Base-by-base conservation (phyloP, 1,140 invertebrate genomes). In the Diploscapter pachys region DNA sequence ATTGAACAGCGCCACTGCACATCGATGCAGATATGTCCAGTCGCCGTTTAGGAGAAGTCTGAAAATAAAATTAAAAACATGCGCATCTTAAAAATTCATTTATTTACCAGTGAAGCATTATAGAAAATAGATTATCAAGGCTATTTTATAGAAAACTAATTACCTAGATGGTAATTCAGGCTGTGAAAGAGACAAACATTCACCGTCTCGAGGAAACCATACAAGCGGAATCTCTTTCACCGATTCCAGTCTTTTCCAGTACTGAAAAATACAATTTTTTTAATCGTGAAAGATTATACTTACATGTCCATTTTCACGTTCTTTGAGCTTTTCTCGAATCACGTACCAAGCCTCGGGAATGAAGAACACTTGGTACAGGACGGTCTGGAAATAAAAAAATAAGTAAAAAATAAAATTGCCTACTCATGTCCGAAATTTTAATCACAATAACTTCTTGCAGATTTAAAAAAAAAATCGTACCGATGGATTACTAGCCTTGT, bases 1-100 rank as follows among this genome's bases (percentile, higher is more conserved):
- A 51, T 75, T 55, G 50, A 64, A 65, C 13, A 79, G 56, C 3
- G 78, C 78, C 5, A 70, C 65, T 6, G 78, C 78, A 59, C 76
- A 78, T 69, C 71, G 63, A 55, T 79, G 78, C 49, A 75, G 72
- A 50, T 74, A 66, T 11, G 78, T 78, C 78, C 78, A 79, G 62
- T 79, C 78, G 1, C 72, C 76, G 56, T 78, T 72, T 51, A 78
- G 70, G 4, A 78, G 63, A 2, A 78, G 63, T 63, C 73, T 76
- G 53, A 56, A 63, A 31, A 1, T 31, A 31, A 31, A 31, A 31
- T 31, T 0, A 31, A 31, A 31, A 31, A 31, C 31, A 31, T 31
- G 31, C 31, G 31, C 1, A 31, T 31, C 31, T 31, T 31, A 31
- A 31, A 31, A 31, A 31, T 31, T 31, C 31, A 31, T 31, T 1